Evolutionary conservation across 2,888 invertebrate species (phyloP), one percentile per base, ranked within the genome.

Genomic region (Caenorhabditis sp.): DNA sequence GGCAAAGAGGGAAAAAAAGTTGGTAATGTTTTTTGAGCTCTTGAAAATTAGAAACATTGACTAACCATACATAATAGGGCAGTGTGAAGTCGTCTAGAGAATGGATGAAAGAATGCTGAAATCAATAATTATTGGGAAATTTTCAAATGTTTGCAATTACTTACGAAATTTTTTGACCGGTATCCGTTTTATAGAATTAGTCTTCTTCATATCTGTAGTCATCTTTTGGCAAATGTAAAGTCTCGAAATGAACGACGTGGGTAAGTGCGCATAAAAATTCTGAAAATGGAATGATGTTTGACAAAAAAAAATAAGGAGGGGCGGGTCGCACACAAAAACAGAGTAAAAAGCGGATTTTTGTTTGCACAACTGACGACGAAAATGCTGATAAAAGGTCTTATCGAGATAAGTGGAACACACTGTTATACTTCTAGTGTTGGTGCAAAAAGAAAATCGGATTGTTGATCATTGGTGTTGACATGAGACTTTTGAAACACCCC

Each of bases 71-170:
- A 68, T 37, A 79, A 54, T 31, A 79, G 58, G 58, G 75, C 69
- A 23, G 77, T 68, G 51, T 79, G 79, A 50, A 79, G 62, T 36
- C 79, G 53, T 51, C 79, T 31, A 3, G 79, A 72, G 21, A 79
- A 72, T 17, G 79, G 79, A 66, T 79, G 79, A 23, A 79, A 79
- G n/a, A 79, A 66, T 19, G 79, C 79, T 79, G 68, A 58, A 58
- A 58, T 24, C 57, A 6, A 36, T 12, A 58, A 3, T 51, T 51
- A 6, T 51, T 51, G 19, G 8, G 4, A 21, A 6, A 8, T 51
- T 23, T 4, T 21, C 19, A 51, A 51, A 51, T 10, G 12, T 43
- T 43, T 43, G 6, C 17, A 3, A 21, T 6, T 10, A 55, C 55
- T 55, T 14, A 55, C 55, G 55, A 55, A 55, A 55, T 27, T 55